A percentile compares a stretch with the other conserved stretches of the same genome.
Conservation (phyloP, 2,113 vertebrate genomes). For the Baryphthengus martii region DNA sequence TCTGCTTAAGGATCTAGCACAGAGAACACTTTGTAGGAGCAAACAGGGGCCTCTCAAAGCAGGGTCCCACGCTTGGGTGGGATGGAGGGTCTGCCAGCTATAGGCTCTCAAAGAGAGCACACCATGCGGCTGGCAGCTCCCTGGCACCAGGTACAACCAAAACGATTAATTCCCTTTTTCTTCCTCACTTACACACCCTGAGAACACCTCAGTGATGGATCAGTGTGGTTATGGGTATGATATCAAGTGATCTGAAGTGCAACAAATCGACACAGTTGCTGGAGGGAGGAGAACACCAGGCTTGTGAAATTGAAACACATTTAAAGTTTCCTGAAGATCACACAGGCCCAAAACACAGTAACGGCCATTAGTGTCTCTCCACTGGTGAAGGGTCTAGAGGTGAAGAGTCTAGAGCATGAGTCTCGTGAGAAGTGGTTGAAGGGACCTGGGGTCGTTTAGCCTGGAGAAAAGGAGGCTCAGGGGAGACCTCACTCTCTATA, state of each 20-base stretch:
- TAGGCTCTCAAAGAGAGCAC: not conserved
- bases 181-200: not conserved
- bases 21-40: not conserved
- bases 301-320: not conserved
- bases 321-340: not conserved
- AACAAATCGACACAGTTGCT: not conserved
- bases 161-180: not conserved
- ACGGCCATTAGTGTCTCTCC: not conserved
- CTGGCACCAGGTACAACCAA: rapidly evolving
- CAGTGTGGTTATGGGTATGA: not conserved
- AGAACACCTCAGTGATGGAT: not conserved
- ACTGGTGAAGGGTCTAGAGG: too few species aligned
- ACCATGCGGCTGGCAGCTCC: not conserved
- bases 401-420: not conserved
- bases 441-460: not conserved
- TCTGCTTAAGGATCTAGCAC: not conserved
- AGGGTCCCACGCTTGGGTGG: rapidly evolving
- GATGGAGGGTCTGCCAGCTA: not conserved
- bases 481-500: not conserved
- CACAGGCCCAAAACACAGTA: not conserved
- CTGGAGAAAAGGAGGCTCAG: not conserved
- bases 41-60: not conserved
- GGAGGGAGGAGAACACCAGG: not conserved
- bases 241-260: not conserved
- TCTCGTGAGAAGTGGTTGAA: not conserved